phyloP scores from a whole-genome alignment of 2,888 invertebrate genomes.

The Alloplasta piceator region DNA sequence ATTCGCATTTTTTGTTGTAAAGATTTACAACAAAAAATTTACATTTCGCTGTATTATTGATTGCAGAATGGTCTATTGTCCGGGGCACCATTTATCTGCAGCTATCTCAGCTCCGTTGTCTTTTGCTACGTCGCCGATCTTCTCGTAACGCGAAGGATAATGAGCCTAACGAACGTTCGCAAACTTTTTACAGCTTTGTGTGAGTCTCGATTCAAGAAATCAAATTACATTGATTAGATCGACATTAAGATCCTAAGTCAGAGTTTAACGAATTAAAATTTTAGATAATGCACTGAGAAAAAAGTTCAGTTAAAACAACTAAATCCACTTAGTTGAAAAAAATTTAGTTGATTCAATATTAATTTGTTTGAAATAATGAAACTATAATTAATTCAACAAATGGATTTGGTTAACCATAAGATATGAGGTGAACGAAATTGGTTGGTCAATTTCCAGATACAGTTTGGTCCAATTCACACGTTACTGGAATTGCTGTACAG shows the following conservation, averaged over 20 bases:
- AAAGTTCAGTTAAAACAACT: no score
- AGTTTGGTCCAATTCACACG: no score
- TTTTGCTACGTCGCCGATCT: conserved; percentile 89
- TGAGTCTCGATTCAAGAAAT: conserved; percentile 73
- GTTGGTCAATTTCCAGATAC: no score
- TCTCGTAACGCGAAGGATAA: conserved; percentile 85
- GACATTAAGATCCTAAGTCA: no score
- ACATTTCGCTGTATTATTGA: conserved; percentile 13
- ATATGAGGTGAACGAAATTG: no score
- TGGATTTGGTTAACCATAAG: no score
- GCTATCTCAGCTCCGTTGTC: conserved; percentile 88
- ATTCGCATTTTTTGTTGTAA: not conserved
- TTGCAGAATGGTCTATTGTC: conserved; percentile 87
- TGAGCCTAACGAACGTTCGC: conserved; percentile 87
- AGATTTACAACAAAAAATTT: no score
- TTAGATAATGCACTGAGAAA: not conserved
- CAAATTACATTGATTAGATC: not conserved
- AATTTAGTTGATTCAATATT: no score
- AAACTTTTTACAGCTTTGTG: conserved; percentile 88
- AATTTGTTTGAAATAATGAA: no score
- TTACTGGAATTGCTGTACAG: no score
- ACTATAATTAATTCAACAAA: no score
- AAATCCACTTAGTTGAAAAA: no score
- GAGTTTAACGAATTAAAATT: not conserved
- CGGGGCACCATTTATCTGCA: conserved; percentile 88